A percentile compares a stretch with the other conserved stretches of the same genome.
Evolutionary conservation across 2,888 invertebrate genomes (phyloP).

Genomic region (Macropis europaea): DNA sequence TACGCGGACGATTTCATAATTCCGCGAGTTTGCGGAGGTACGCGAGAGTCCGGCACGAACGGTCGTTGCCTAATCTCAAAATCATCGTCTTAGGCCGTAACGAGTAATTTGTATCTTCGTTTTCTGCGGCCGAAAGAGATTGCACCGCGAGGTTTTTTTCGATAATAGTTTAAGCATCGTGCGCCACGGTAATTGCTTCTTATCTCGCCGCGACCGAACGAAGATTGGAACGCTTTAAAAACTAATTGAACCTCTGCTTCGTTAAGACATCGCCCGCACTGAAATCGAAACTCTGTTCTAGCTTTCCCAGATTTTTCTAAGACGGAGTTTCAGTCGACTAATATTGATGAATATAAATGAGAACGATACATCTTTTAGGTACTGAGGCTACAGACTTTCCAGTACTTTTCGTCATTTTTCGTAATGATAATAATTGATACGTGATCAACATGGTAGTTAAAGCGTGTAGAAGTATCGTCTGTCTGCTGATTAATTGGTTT

Average conservation of each 20-base stretch:
- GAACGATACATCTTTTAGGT: neutral
- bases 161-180: slow-evolving; percentile 40
- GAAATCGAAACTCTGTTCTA: too few species aligned
- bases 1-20: slow-evolving; percentile 27
- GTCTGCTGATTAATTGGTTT: too few species aligned
- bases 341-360: too few species aligned
- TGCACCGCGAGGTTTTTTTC: slow-evolving; percentile 24
- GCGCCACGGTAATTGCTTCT: slow-evolving; percentile 50
- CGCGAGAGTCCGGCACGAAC: slow-evolving; percentile 12
- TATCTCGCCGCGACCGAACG: slow-evolving; percentile 37
- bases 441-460: too few species aligned
- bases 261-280: neutral
- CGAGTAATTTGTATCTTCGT: slow-evolving; percentile 39
- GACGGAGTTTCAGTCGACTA: too few species aligned
- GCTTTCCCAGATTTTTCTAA: too few species aligned
- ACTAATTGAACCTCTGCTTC: slow-evolving; percentile 20
- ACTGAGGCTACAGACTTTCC: too few species aligned
- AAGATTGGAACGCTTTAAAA: slow-evolving; percentile 31
- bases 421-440: too few species aligned
- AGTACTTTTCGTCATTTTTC: too few species aligned
- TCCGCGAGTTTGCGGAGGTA: slow-evolving; percentile 3
- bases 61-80: slow-evolving; percentile 39
- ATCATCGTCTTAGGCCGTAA: slow-evolving; percentile 38
- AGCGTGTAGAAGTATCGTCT: too few species aligned
- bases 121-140: slow-evolving; percentile 38